phyloP scores from a whole-genome alignment of 2,113 vertebrate genomes.

The Campylorhamphus procurvoides region DNA sequence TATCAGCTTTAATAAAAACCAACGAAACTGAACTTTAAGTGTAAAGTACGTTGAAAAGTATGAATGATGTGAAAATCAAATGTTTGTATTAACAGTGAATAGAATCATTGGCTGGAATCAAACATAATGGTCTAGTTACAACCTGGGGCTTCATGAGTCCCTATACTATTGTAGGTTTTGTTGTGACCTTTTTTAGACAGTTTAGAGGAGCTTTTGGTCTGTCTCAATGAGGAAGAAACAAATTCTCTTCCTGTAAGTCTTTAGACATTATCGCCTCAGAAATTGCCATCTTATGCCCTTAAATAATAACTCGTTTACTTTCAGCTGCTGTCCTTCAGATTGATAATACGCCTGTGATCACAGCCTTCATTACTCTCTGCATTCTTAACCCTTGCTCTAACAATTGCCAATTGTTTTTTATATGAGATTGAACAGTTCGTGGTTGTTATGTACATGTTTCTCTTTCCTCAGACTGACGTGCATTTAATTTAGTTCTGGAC shows the following conservation, averaged over 20 bases:
- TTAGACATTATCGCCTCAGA: neutral
- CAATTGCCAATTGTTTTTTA: neutral
- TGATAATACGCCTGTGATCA: neutral
- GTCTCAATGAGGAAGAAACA: neutral
- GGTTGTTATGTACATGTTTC: neutral
- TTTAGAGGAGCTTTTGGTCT: neutral
- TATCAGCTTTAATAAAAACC: neutral
- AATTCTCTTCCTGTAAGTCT: neutral
- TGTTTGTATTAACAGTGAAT: neutral
- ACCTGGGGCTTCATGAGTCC: neutral
- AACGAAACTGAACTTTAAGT: neutral
- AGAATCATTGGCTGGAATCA: neutral
- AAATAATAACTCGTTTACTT: neutral
- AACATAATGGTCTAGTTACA: neutral
- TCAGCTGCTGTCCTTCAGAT: neutral
- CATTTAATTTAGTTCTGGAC: conserved; percentile 43
- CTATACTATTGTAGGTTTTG: neutral
- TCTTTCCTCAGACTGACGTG: neutral
- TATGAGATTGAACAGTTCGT: neutral
- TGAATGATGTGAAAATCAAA: neutral
- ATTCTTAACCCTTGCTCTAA: neutral
- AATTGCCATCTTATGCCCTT: neutral
- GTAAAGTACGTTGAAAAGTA: neutral
- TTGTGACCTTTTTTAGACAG: neutral
- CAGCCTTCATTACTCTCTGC: neutral